Conservation (phyloP, 2,888 invertebrate genomes). For the Cryptocheilus praepositus region DNA sequence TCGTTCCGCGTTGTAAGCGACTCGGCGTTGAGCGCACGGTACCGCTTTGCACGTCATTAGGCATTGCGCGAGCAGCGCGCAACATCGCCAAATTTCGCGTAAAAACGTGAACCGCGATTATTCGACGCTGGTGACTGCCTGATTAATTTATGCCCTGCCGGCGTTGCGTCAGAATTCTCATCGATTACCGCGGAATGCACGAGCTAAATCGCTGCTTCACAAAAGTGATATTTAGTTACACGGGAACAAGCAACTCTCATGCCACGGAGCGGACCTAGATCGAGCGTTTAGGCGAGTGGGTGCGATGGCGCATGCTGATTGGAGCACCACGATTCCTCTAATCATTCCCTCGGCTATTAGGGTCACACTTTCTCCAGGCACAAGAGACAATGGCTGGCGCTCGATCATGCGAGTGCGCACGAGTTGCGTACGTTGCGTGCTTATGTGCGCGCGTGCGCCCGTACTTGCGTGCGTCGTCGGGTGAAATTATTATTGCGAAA, state of each 20-base stretch:
- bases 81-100: no score
- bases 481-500: constrained; percentile 49
- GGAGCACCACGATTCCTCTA: constrained; percentile 63
- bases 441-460: constrained; percentile 17
- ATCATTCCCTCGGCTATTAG: constrained; percentile 67
- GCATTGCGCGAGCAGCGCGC: no score
- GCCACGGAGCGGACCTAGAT: no score
- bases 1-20: constrained; percentile 29
- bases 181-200: not conserved
- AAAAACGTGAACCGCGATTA: no score
- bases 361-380: constrained; percentile 68
- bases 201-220: constrained; percentile 10
- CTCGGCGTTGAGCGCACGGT: no score
- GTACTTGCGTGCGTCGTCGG: constrained; percentile 7
- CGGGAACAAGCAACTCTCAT: not conserved
- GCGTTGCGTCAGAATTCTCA: no score
- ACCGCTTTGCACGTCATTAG: no score
- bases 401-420: constrained; percentile 51
- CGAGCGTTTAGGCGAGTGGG: constrained; percentile 39
- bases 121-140: no score
- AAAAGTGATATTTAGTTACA: no score
- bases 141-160: no score
- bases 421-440: constrained; percentile 16
- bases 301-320: constrained; percentile 58
- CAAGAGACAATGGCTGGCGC: constrained; percentile 49